Conservation (phyloP, 30 jellyfish, hydroid and myxozoan species). For the Turritopsis dohrnii region DNA sequence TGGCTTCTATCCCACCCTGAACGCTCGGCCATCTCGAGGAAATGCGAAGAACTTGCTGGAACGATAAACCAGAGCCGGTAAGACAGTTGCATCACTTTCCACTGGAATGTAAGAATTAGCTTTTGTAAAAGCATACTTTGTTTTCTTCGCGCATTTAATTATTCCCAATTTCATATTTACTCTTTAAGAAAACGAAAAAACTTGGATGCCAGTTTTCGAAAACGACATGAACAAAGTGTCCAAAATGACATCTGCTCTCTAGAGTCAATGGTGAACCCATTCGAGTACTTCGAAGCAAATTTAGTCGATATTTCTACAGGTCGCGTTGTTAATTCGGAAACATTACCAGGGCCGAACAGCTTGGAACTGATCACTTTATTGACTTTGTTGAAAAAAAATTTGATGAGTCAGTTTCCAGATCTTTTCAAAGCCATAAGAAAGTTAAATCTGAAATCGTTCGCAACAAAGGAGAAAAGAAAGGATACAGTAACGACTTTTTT, state of each 20-base stretch:
- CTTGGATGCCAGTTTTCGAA: not conserved
- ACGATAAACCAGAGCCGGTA: constrained; percentile 45
- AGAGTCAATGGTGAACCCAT: too few relatives aligned
- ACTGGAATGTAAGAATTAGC: too few relatives aligned
- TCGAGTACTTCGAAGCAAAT: too few relatives aligned
- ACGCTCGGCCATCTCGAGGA: too few relatives aligned
- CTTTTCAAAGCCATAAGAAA: constrained; percentile 2
- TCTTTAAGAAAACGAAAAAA: not conserved
- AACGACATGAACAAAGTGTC: not conserved
- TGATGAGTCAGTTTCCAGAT: constrained; percentile 14
- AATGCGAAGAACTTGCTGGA: too few relatives aligned
- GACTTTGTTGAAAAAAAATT: not conserved
- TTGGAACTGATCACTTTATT: not conserved
- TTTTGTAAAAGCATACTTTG: too few relatives aligned
- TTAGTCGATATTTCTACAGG: too few relatives aligned
- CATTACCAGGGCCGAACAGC: not conserved
- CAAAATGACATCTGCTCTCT: not conserved
- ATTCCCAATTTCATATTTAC: not conserved
- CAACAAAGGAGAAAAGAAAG: constrained; percentile 4
- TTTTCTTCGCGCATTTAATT: too few relatives aligned
- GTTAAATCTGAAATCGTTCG: constrained; percentile 22
- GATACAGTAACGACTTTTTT: not conserved
- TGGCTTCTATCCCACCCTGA: too few relatives aligned
- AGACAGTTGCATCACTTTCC: too few relatives aligned
- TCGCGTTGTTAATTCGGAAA: too few relatives aligned